Conservation (phyloP, 2,113 vertebrate species). For the Psittacula cyanocephala region DNA sequence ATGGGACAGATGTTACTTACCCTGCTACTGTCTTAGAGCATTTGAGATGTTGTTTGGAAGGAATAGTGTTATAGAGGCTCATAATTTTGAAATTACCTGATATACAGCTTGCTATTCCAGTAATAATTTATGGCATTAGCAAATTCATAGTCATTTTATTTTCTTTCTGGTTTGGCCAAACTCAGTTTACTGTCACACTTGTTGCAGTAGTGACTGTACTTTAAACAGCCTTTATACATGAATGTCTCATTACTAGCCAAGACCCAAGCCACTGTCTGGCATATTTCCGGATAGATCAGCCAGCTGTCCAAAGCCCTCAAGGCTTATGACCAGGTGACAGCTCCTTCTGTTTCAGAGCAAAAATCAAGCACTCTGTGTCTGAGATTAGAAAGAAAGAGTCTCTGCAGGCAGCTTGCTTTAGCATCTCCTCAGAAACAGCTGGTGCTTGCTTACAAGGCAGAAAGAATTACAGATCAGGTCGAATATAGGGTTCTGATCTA, state of each 20-base stretch:
- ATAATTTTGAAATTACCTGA: not conserved
- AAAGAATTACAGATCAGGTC: not conserved
- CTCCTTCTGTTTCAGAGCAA: not conserved
- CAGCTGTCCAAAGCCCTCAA: not conserved
- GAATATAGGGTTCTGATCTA: not conserved
- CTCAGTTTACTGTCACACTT: not conserved
- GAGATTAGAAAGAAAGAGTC: not conserved
- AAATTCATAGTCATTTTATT: not conserved
- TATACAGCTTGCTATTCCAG: not conserved
- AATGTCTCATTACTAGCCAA: not conserved
- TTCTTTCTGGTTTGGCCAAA: not conserved
- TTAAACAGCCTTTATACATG: not conserved
- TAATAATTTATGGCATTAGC: slow-evolving; percentile 21
- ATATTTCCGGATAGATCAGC: not conserved
- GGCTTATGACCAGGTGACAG: not conserved
- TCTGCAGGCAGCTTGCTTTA: not conserved
- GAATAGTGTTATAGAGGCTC: not conserved
- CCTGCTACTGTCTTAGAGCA: not conserved
- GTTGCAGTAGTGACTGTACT: not conserved
- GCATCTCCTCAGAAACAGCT: not conserved
- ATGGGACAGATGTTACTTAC: not conserved
- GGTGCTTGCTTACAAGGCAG: not conserved
- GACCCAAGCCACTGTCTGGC: not conserved
- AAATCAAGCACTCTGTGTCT: accelerated
- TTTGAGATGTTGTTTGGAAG: not conserved